Percentiles rank a stretch among this genome's conserved stretches.
Conservation (phyloP, 2,888 invertebrate species). For the Criorhina ranunculi region DNA sequence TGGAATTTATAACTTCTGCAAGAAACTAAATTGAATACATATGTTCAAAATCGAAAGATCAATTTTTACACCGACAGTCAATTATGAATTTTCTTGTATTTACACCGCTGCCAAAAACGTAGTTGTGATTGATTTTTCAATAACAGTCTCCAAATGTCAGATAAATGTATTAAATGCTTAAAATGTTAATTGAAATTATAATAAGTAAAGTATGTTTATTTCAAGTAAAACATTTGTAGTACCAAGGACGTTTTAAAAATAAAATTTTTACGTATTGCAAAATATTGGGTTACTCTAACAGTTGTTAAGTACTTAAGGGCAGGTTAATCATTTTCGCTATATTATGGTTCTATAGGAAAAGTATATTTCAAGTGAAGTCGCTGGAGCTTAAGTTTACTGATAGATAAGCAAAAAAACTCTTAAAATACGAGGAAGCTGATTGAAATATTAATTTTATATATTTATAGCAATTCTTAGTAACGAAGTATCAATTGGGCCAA, state of each 20-base stretch:
- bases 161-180: background rate
- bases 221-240: background rate
- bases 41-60: constrained; percentile 24
- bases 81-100: constrained; percentile 13
- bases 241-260: background rate
- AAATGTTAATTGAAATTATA: background rate
- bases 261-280: background rate
- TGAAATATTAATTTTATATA: no score
- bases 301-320: constrained; percentile 1
- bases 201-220: background rate
- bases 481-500: no score
- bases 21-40: constrained; percentile 5
- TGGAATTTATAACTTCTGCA: constrained; percentile 1
- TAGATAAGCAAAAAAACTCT: no score
- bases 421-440: no score
- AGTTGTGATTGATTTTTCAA: background rate
- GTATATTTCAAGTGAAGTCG: no score
- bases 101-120: background rate
- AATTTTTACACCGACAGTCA: constrained; percentile 24
- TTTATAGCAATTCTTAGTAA: no score
- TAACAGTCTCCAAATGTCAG: background rate
- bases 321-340: background rate
- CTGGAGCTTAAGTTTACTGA: no score
- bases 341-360: background rate
- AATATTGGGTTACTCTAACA: constrained; percentile 6